Evolutionary conservation across 2,797 vertebrate genomes (phyloP), one percentile per base, ranked within the genome.

Genomic region (Ptychadena robeensis): DNA sequence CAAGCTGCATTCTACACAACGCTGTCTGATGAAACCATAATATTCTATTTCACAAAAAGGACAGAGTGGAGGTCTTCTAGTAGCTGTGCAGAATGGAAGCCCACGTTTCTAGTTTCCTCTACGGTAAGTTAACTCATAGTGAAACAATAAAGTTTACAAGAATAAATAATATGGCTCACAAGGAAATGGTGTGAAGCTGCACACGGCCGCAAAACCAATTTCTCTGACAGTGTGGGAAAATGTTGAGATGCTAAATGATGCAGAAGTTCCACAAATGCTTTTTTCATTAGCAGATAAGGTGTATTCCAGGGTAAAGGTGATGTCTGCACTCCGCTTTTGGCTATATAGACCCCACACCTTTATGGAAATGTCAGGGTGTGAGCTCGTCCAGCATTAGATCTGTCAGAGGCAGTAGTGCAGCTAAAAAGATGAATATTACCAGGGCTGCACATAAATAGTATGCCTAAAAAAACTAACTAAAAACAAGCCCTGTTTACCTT

Each of bases 341-440:
- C 9, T 8, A 34, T n/a, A 22, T 18, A 32, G 48, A 22, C 30
- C 61, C 65, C 80, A 82, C 72, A 75, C 80, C 80, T 70, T 22
- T 30, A 63, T 32, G 35, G 48, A 82, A 68, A 68, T 76, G 53
- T 68, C 65, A 37, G 64, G 65, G 72, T 67, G 73, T 82, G 65
- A 27, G 31, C 32, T 35, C 8, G 44, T 28, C 44, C 25, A 28
- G 11, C 14, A 4, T 10, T 61, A 27, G 67, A 61, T 75, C 44
- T 59, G 57, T 28, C 28, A 57, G 35, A 73, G 30, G 31, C 40
- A 67, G 40, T 38, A 53, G 28, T 66, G 30, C 38, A 32, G 38
- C 5, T 66, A 27, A 25, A 22, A 57, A 73, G 11, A 35, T 67
- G 25, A 27, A 12, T 57, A 38, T 68, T 37, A 38, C 38, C 25